Evolutionary conservation across 2,888 invertebrate species (phyloP).

Genomic region (Cetonia aurata): DNA sequence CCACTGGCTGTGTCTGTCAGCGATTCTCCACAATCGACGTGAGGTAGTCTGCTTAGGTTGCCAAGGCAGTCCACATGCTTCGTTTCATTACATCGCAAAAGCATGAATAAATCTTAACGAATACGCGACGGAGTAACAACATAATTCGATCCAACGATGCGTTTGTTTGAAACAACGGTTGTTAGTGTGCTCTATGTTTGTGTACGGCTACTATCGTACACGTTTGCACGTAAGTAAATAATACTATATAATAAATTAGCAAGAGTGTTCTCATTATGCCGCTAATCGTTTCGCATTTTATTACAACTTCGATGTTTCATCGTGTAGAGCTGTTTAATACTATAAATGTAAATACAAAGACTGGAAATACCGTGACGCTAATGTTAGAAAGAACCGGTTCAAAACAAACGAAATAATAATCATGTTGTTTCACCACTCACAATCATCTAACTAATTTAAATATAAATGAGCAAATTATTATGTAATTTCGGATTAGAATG

Average conservation of each 20-base stretch:
- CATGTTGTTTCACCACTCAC: no score
- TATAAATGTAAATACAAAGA: background rate
- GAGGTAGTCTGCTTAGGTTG: slow-evolving; percentile 20
- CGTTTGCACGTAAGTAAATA: slow-evolving; percentile 22
- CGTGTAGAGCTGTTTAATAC: background rate
- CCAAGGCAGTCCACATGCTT: slow-evolving; percentile 33
- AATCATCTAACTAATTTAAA: no score
- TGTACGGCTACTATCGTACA: slow-evolving; percentile 2
- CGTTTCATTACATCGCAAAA: slow-evolving; percentile 1
- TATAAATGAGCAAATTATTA: no score
- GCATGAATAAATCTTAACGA: slow-evolving; percentile 14
- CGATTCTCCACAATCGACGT: slow-evolving; percentile 30
- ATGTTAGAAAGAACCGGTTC: slow-evolving; percentile 30
- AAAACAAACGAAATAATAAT: background rate
- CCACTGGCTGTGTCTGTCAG: slow-evolving; percentile 11
- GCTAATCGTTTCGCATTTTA: background rate
- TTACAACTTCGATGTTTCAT: no score
- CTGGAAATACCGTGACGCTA: slow-evolving; percentile 33
- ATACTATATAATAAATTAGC: slow-evolving; percentile 2
- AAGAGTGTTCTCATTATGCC: background rate
- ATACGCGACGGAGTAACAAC: slow-evolving; percentile 8
- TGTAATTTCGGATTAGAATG: no score
- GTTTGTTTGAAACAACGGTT: background rate
- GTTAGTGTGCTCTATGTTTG: slow-evolving; percentile 20
- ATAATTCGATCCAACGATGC: slow-evolving; percentile 7